These are phyloP conservation scores for Sebastes kiyomatsui DNA, from an alignment of 2,797 vertebrate genomes.

Conservation along the genomic window DNA sequence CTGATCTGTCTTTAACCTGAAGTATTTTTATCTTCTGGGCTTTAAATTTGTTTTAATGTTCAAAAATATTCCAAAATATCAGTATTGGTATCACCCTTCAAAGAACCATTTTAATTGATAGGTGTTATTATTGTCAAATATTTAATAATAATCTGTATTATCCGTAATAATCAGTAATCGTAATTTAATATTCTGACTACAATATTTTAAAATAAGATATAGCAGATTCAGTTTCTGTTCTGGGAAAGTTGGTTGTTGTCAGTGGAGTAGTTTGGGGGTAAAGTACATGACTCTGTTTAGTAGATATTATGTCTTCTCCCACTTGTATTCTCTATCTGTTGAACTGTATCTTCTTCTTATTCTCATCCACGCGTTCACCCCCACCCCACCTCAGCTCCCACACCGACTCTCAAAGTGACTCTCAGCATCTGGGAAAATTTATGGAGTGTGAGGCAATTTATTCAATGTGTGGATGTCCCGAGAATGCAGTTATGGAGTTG, in stretches of 20 bases:
- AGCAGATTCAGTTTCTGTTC: not conserved
- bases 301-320: not conserved
- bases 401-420: constrained; percentile 67
- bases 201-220: not conserved
- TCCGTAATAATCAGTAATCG: no score
- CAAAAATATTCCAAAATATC: not conserved
- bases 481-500: constrained; percentile 51
- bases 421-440: constrained; percentile 70
- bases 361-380: not conserved
- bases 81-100: not conserved
- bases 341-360: constrained; percentile 1
- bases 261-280: not conserved
- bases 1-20: not conserved
- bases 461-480: constrained; percentile 54
- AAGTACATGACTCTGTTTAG: not conserved
- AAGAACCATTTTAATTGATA: not conserved
- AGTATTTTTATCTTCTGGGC: not conserved
- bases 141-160: not conserved
- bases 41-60: not conserved
- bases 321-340: not conserved
- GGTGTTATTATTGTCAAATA: not conserved
- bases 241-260: not conserved
- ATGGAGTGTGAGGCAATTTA: constrained; percentile 74
- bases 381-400: not conserved
- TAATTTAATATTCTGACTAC: not conserved